Conservation (phyloP, 2,888 invertebrate genomes). For the Rugalucina vietnamica region DNA sequence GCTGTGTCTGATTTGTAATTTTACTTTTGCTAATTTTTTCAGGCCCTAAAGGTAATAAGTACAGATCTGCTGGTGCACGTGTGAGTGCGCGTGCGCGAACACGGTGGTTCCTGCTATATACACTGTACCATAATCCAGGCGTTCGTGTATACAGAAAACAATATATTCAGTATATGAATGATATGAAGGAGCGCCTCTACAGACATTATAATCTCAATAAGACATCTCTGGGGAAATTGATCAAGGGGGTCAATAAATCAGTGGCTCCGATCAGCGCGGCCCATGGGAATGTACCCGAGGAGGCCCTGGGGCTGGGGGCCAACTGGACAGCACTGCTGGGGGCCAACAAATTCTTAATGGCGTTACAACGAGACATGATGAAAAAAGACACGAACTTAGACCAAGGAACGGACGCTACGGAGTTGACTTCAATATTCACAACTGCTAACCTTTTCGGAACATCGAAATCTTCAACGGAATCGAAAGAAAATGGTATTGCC, state of each 20-base stretch:
- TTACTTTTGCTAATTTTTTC: no score
- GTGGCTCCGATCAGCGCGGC: slow-evolving; percentile 7
- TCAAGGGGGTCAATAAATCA: slow-evolving; percentile 33
- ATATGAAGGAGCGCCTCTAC: slow-evolving; percentile 37
- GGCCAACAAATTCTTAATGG: slow-evolving; percentile 37
- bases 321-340: slow-evolving; percentile 47
- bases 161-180: slow-evolving; percentile 38
- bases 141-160: slow-evolving; percentile 47
- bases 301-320: background rate
- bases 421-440: background rate
- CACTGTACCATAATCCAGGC: slow-evolving; percentile 52
- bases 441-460: background rate
- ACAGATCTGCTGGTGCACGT: background rate
- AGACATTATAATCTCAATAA: slow-evolving; percentile 39
- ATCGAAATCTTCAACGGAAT: background rate
- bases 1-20: no score
- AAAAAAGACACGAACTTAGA: background rate
- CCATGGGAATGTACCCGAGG: background rate
- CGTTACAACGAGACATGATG: slow-evolving; percentile 22
- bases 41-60: background rate
- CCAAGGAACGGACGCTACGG: background rate
- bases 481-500: background rate
- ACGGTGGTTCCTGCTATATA: slow-evolving; percentile 49
- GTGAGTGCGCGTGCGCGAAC: slow-evolving; percentile 26
- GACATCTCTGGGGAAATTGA: slow-evolving; percentile 33